Percentiles rank a stretch among this genome's conserved stretches.
Evolutionary conservation across 2,113 vertebrate species (phyloP).

Genomic region (Podarcis muralis): DNA sequence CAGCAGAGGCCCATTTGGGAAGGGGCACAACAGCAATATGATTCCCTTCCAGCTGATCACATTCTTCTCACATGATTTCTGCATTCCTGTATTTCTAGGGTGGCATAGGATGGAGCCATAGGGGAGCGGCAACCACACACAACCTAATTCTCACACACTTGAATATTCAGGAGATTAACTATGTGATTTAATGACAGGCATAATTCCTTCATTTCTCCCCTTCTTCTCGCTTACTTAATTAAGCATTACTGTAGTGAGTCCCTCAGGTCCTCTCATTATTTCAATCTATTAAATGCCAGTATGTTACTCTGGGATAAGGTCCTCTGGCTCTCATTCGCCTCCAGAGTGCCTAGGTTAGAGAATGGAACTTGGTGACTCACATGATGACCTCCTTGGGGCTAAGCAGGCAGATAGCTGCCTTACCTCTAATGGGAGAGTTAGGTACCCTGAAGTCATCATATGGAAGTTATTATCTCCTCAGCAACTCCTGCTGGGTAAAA

Average conservation of each 20-base stretch:
- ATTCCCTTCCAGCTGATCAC: neutral
- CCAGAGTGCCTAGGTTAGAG: conserved; percentile 46
- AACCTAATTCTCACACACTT: neutral
- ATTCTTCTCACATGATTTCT: neutral
- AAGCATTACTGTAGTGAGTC: conserved; percentile 64
- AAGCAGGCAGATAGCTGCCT: conserved; percentile 42
- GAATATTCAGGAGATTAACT: conserved; percentile 2
- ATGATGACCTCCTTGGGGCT: conserved; percentile 43
- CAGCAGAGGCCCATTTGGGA: too few species aligned
- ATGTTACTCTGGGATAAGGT: conserved; percentile 48
- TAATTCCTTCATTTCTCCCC: conserved; percentile 43
- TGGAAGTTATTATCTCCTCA: conserved; percentile 45
- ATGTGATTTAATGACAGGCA: conserved; percentile 37
- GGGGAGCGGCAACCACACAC: neutral
- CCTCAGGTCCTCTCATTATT: conserved; percentile 63
- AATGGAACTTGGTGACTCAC: conserved; percentile 41
- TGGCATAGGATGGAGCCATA: neutral
- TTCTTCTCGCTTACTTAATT: conserved; percentile 63
- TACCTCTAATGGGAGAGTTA: conserved; percentile 21
- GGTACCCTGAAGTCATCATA: conserved; percentile 38
- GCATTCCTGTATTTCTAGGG: neutral
- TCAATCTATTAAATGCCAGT: conserved; percentile 61
- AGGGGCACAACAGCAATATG: neutral
- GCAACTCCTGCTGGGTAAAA: conserved; percentile 57
- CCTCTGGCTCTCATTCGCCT: conserved; percentile 27